Evolutionary conservation across 2,888 invertebrate genomes (phyloP), one percentile per base, ranked within the genome.

Genomic region (Agapostemon virescens): DNA sequence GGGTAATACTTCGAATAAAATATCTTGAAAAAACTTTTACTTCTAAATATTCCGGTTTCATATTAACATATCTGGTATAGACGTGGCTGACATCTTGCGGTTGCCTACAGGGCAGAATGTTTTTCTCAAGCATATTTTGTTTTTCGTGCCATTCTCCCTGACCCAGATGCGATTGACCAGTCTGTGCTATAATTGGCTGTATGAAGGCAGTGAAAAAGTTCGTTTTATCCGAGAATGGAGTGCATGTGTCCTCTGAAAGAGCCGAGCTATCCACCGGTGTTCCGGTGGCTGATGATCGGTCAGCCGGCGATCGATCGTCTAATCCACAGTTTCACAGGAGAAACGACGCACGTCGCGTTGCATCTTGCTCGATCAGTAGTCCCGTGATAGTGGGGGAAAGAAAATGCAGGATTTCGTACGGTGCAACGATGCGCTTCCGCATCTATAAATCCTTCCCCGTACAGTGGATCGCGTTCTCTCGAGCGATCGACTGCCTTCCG

Each of bases 321-420:
- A 63, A 63, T 63, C 61, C 36, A 68, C 15, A 38, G 49, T 17
- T 45, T 36, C 38, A 30, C 38, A 7, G 70, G 36, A 52, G 69
- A 40, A 79, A 71, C 70, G 61, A 77, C 71, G 67, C 70, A 36
- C 71, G 77, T 73, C 66, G 66, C 61, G 36, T 36, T 36, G 36
- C 61, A 63, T 63, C 36, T 63, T 63, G 64, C 40, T 55, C 52
- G 67, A 30, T 40, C 26, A 38, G 26, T 30, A 17, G 58, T 30
- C 15, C 20, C 30, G 20, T 9, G 58, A 58, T 33, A 30, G 58
- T 20, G 9, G 58, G 20, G 38, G n/a, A n/a, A 49, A 49, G 72
- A 73, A 78, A 49, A 52, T 58, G 45, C 69, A 26, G 63, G 49
- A 30, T 72, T 64, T 26, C 63, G 63, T n/a, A 42, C 69, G 36